These are phyloP conservation scores for Notospermus geniculatus DNA, from an alignment of 1,140 invertebrate species.

Conservation along the genomic window DNA sequence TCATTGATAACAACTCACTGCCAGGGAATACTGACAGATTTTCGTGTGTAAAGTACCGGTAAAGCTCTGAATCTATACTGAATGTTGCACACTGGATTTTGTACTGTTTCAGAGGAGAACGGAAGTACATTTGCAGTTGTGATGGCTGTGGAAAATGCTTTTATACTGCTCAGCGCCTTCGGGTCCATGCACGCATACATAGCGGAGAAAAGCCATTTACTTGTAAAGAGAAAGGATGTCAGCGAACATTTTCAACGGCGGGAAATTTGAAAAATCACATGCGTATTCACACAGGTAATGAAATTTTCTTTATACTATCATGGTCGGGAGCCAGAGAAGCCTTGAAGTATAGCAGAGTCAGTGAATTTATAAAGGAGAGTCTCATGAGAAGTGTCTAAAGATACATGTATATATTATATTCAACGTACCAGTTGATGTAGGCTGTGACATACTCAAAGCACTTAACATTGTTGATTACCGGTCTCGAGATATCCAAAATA, in stretches of 20 bases:
- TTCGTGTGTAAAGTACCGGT: too few relatives aligned
- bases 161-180: constrained; percentile 36
- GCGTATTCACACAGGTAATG: constrained; percentile 39
- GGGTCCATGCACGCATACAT: constrained; percentile 33
- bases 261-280: constrained; percentile 45
- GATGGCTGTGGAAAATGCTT: constrained; percentile 37
- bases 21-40: too few relatives aligned
- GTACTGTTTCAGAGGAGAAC: constrained; percentile 35
- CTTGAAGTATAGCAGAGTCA: not conserved
- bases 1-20: too few relatives aligned
- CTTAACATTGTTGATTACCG: too few relatives aligned
- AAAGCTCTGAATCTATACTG: too few relatives aligned
- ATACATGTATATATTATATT: too few relatives aligned
- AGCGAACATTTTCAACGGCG: constrained; percentile 41
- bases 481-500: too few relatives aligned
- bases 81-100: too few relatives aligned
- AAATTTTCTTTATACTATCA: too few relatives aligned
- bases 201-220: constrained; percentile 33
- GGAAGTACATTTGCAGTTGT: constrained; percentile 28
- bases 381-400: not conserved
- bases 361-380: not conserved
- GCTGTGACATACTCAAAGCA: too few relatives aligned
- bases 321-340: too few relatives aligned
- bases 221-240: constrained; percentile 32
- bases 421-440: too few relatives aligned